Percentiles rank a stretch among this genome's conserved stretches.
phyloP scores from a whole-genome alignment of 2,888 invertebrate species.

The Conchocele bisecta region DNA sequence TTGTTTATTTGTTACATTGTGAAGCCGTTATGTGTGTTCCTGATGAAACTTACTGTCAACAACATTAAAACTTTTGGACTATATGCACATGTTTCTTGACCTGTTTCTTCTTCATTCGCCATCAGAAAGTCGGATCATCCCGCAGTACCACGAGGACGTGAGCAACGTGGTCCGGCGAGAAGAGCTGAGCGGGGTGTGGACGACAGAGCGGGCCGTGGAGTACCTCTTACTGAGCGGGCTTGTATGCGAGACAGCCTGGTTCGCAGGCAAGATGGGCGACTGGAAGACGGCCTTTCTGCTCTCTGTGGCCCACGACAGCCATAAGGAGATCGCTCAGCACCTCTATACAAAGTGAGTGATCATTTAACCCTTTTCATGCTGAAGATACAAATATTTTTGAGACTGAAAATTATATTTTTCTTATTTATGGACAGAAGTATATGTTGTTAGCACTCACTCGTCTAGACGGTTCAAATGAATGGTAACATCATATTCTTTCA shows the following conservation, averaged over 20 bases:
- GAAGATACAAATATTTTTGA: no score
- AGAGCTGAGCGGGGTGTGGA: constrained; percentile 76
- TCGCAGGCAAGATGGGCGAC: constrained; percentile 80
- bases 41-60: no score
- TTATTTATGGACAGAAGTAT: no score
- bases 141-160: constrained; percentile 75
- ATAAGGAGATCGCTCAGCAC: constrained; percentile 67
- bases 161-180: constrained; percentile 69
- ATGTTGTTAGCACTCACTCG: no score
- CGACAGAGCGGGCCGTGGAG: constrained; percentile 76
- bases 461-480: no score
- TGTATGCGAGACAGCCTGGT: constrained; percentile 80
- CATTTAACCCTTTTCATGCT: no score
- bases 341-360: constrained; percentile 70
- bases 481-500: no score
- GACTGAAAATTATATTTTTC: no score
- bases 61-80: no score
- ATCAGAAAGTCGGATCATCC: constrained; percentile 74
- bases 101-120: constrained; percentile 14
- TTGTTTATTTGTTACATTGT: no score
- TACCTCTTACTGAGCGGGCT: constrained; percentile 80
- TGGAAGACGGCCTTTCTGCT: constrained; percentile 80
- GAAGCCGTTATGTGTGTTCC: no score
- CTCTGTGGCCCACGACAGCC: constrained; percentile 70
- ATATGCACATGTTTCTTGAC: no score